Evolutionary conservation across 2,888 invertebrate species (phyloP), one percentile per base, ranked within the genome.

Genomic region (Heliconius aoede): DNA sequence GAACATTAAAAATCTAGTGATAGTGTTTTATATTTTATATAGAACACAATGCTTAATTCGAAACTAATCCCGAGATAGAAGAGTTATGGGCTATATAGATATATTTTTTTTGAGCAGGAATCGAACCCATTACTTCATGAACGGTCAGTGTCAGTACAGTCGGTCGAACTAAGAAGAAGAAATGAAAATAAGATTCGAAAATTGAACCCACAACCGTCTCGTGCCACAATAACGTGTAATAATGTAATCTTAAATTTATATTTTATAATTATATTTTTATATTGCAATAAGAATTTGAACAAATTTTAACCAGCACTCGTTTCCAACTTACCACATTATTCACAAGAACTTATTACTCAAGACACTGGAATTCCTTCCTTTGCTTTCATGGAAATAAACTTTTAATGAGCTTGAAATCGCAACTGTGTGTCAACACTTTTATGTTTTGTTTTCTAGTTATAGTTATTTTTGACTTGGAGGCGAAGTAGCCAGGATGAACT

Each of bases 311-410:
- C 76, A 73, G 71, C 74, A 73, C 75, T 76, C 78, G 71, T 32
- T 77, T 67, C 67, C 62, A 82, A 83, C 80, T 84, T 82, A 58
- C 46, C 76, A 79, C 82, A 83, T 84, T 82, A 84, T 82, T 84
- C 83, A 84, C 80, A 79, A 76, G 78, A 83, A 82, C 83, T 84
- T 81, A 80, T 78, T 80, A 76, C 76, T 76, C 77, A 79, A 81
- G 82, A 83, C 82, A 81, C 79, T 81, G 71, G 69, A 80, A 76
- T 80, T 82, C 80, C 83, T 82, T 82, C 80, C 75, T 76, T 76
- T 82, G 80, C 82, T 83, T 82, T 81, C 81, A 79, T 81, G 74
- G 76, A 78, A 78, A 74, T 74, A 75, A 83, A 84, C 79, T 84
- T 84, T 84, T 81, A 84, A 84, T 81, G 80, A 82, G 80, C 78